Conservation (phyloP, 2,888 invertebrate genomes). For the Epirrhoe alternata region DNA sequence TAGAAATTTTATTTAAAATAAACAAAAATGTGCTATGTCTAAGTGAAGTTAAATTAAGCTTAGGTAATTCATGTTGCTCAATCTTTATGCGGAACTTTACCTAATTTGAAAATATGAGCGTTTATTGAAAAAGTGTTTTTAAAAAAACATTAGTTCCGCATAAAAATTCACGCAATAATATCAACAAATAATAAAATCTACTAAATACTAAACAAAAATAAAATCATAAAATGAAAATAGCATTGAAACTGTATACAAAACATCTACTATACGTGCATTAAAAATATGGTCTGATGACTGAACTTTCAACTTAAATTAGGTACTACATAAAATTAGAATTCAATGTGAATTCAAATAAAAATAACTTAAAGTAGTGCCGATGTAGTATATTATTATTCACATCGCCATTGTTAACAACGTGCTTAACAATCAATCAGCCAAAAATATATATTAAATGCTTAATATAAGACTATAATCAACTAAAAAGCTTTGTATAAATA, state of each 20-base stretch:
- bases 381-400: slow-evolving; percentile 52
- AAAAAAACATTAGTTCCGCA: slow-evolving; percentile 39
- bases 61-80: slow-evolving; percentile 57
- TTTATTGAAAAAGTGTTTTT: not conserved
- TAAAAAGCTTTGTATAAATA: slow-evolving; percentile 59
- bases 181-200: slow-evolving; percentile 45
- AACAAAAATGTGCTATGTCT: slow-evolving; percentile 55
- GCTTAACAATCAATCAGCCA: slow-evolving; percentile 72
- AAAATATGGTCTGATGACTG: slow-evolving; percentile 47
- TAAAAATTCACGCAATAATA: slow-evolving; percentile 52
- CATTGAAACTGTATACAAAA: slow-evolving; percentile 64
- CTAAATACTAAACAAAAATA: slow-evolving; percentile 50
- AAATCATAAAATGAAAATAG: slow-evolving; percentile 54
- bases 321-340: slow-evolving; percentile 54
- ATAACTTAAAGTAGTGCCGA: slow-evolving; percentile 55
- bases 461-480: slow-evolving; percentile 59
- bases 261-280: slow-evolving; percentile 69
- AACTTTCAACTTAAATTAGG: slow-evolving; percentile 36
- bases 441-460: slow-evolving; percentile 72
- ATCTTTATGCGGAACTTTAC: slow-evolving; percentile 53
- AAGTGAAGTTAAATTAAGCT: slow-evolving; percentile 61
- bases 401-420: slow-evolving; percentile 59
- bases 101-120: slow-evolving; percentile 8
- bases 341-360: slow-evolving; percentile 63
- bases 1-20: slow-evolving; percentile 70